Evolutionary conservation across 2,113 vertebrate species (phyloP).

Genomic region (Melierax canorus): DNA sequence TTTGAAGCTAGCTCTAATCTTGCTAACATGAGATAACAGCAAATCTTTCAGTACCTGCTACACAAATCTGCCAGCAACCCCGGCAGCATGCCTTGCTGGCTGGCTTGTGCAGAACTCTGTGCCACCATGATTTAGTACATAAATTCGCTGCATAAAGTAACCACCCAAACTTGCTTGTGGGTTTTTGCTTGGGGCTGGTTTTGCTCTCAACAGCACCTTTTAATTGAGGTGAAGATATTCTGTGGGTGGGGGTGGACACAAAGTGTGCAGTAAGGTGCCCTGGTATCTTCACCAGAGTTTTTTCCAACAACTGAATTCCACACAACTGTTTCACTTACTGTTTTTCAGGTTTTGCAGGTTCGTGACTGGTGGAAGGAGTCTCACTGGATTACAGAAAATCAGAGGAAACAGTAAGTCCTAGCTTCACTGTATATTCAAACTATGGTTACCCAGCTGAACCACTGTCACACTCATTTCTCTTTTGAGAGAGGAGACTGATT

Average conservation of each 20-base stretch:
- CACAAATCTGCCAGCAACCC: not conserved
- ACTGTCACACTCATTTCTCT: not conserved
- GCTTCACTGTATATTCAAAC: not conserved
- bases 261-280: not conserved
- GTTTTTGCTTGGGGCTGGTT: not conserved
- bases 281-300: not conserved
- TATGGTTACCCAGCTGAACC: not conserved
- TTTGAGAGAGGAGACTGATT: not conserved
- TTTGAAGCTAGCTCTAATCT: not conserved
- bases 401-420: not conserved
- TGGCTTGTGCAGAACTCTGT: not conserved
- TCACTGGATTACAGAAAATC: not conserved
- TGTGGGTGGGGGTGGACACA: not conserved
- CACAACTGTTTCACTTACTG: not conserved
- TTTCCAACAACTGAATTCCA: not conserved
- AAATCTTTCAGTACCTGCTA: not conserved
- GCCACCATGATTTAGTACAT: not conserved
- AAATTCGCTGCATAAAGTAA: not conserved
- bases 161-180: not conserved
- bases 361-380: not conserved
- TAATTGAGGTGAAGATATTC: not conserved
- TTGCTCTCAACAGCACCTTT: not conserved
- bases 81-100: not conserved
- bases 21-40: not conserved
- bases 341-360: not conserved